Evolutionary conservation across 2,797 vertebrate genomes (phyloP).

Genomic region (Lophotriccus pileatus): DNA sequence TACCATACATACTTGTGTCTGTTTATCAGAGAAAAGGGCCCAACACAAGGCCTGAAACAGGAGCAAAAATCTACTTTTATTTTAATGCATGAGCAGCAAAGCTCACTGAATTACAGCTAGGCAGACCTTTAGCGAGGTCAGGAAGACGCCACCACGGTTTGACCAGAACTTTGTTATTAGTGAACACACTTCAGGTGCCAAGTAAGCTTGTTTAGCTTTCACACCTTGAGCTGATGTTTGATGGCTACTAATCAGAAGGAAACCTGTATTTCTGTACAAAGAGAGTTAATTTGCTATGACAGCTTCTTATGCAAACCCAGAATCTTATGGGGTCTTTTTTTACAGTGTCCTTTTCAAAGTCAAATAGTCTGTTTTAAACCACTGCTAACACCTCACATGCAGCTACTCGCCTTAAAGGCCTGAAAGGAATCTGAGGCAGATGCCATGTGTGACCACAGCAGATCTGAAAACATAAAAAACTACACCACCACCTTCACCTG

Average conservation of each 20-base stretch:
- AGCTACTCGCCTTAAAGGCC: not conserved
- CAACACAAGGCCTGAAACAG: not conserved
- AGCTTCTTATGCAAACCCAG: not conserved
- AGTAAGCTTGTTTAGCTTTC: not conserved
- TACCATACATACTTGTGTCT: not conserved
- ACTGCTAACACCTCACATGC: not conserved
- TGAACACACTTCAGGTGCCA: not conserved
- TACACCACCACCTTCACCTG: not conserved
- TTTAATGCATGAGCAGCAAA: not conserved
- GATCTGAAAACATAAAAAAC: not conserved
- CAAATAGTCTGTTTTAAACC: not conserved
- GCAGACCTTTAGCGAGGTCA: not conserved
- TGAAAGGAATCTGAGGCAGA: not conserved
- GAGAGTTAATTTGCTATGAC: not conserved
- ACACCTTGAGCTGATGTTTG: not conserved
- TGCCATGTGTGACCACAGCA: not conserved
- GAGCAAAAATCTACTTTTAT: not conserved
- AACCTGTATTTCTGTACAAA: not conserved
- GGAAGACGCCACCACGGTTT: accelerated
- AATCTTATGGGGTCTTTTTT: not conserved
- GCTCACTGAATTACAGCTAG: not conserved
- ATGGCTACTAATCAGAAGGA: not conserved
- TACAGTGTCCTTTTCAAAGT: not conserved
- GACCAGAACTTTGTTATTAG: not conserved
- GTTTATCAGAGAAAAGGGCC: not conserved